Conservation (phyloP, 2,888 invertebrate species). For the Drosophila lacicola region DNA sequence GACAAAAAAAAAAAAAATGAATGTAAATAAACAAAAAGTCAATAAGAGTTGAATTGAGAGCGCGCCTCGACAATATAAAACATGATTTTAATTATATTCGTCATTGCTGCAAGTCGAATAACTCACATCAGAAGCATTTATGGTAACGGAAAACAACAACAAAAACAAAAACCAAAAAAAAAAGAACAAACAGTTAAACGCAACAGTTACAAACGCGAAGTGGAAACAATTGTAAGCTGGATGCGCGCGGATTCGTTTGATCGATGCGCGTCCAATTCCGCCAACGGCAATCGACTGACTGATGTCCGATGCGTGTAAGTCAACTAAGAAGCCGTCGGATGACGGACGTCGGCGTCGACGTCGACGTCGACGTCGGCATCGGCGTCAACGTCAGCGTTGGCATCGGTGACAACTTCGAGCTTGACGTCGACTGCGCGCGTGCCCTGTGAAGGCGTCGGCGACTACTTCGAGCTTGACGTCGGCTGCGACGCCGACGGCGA, state of each 20-base stretch:
- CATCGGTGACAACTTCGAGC: conserved; percentile 8
- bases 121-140: conserved; percentile 68
- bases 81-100: not conserved
- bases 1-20: conserved; percentile 4
- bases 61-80: not conserved
- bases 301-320: conserved; percentile 50
- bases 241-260: conserved; percentile 7
- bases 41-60: not conserved
- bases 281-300: conserved; percentile 80
- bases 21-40: conserved; percentile 15
- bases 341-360: not conserved
- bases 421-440: conserved; percentile 7
- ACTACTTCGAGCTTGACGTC: conserved; percentile 3
- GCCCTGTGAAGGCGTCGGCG: not conserved
- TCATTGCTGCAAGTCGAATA: conserved; percentile 8
- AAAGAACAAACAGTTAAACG: conserved; percentile 11
- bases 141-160: conserved; percentile 24
- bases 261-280: conserved; percentile 68
- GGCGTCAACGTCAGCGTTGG: not conserved
- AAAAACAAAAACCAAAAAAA: conserved; percentile 10
- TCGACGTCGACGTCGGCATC: not conserved
- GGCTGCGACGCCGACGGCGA: conserved; percentile 26
- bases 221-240: conserved; percentile 5
- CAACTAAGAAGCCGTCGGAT: conserved; percentile 42
- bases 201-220: conserved; percentile 2